Base-by-base conservation (phyloP, 2,797 vertebrate species). In the Onychomys torridus region DNA sequence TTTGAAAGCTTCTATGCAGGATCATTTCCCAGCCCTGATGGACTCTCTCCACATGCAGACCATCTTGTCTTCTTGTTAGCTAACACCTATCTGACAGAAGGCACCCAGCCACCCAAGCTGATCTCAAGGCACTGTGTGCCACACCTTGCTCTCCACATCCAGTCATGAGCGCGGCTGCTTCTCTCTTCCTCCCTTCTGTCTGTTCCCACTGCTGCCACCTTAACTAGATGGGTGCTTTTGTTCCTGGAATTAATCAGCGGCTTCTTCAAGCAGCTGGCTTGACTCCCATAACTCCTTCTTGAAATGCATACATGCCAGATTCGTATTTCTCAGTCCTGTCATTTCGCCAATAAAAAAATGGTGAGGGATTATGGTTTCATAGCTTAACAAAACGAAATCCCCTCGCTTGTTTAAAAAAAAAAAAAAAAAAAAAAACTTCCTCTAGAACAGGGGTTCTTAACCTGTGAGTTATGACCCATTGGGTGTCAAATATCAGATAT, bases 211-310 rank as follows among this genome's bases (percentile, higher is more conserved):
- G 40, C 46, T 94, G 52, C 46, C 17, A 91, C 27, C 61, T 65
- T 73, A 71, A 96, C 93, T 11, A 95, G 61, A 94, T 43, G 37
- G 34, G 52, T 49, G 14, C 21, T 94, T 92, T 84, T n/a, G 34
- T 90, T 81, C 46, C 59, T 69, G 29, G 57, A 84, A 71, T 71
- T 93, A 89, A 59, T 37, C 2, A 78, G 25, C 46, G 87, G 79
- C 61, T 82, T 89, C 52, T 40, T 32, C 81, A 2, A 5, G 49
- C 76, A 65, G 65, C 29, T 87, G 79, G 27, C 84, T 52, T 86
- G 81, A 82, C 14, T 89, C 61, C 49, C 91, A 32, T 55, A 63
- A 78, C 77, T 8, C 32, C 19, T 89, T 86, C 46, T 77, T 79
- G 71, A 95, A 83, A 77, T 84, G 69, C 37, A 82, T 1, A 34